Conservation (phyloP, 1,140 invertebrate species). For the Dreissena polymorpha region DNA sequence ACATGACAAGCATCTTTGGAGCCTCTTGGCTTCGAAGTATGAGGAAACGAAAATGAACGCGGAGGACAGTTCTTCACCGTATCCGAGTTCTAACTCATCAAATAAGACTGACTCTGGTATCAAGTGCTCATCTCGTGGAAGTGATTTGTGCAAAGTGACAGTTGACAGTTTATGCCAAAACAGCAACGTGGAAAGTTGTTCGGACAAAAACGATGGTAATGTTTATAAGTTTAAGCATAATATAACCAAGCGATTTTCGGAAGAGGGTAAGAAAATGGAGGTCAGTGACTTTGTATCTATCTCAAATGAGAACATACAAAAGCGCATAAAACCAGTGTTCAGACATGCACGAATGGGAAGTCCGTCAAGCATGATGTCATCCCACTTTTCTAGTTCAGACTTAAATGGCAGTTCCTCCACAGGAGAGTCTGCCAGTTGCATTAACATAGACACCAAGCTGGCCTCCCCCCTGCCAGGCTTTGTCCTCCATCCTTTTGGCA, state of each 20-base stretch:
- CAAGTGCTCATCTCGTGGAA: conserved; percentile 30
- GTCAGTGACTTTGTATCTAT: conserved; percentile 62
- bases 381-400: conserved; percentile 73
- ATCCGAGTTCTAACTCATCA: conserved; percentile 39
- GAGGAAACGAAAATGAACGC: conserved; percentile 21
- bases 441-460: conserved; percentile 11
- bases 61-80: conserved; percentile 37
- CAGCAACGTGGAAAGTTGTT: conserved; percentile 18
- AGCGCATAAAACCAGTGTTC: conserved; percentile 58
- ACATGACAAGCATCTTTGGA: conserved; percentile 57
- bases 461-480: conserved; percentile 84
- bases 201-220: conserved; percentile 61
- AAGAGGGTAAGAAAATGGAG: conserved; percentile 67
- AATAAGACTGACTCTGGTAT: conserved; percentile 10
- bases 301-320: conserved; percentile 55
- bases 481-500: conserved; percentile 90
- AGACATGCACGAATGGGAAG: conserved; percentile 32
- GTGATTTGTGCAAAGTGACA: conserved; percentile 52
- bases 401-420: conserved; percentile 54
- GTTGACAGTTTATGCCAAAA: conserved; percentile 46
- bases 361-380: conserved; percentile 69
- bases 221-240: conserved; percentile 97
- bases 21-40: conserved; percentile 41
- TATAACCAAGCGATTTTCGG: conserved; percentile 91
- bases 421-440: conserved; percentile 26